Conservation (phyloP, 2,797 vertebrate genomes). For the Poeciliopsis gracilis region DNA sequence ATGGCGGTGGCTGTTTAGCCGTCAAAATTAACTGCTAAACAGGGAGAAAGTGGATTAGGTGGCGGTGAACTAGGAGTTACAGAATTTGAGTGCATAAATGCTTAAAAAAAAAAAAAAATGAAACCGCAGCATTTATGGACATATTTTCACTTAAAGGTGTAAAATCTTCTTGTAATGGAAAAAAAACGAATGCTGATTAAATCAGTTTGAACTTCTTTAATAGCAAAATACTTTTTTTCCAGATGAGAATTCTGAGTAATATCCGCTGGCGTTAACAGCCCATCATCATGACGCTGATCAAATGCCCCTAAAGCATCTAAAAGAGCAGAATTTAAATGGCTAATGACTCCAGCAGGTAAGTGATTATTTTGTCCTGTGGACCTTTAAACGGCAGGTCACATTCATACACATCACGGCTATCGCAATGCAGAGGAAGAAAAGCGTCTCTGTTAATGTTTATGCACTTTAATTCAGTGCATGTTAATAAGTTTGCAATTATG, state of each 20-base stretch:
- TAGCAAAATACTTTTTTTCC: neutral
- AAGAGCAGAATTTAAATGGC: neutral
- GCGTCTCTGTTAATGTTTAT: slow-evolving; percentile 16
- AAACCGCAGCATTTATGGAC: neutral
- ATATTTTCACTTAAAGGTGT: neutral
- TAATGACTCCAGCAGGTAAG: neutral
- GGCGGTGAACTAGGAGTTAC: neutral
- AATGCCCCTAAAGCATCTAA: neutral
- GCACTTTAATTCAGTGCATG: neutral
- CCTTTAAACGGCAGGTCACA: slow-evolving; percentile 8
- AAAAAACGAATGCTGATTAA: neutral
- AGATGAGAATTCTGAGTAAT: neutral
- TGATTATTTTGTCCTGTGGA: neutral
- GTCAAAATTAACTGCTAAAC: slow-evolving; percentile 1
- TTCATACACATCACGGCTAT: neutral
- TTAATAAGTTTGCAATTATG: neutral
- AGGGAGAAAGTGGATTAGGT: slow-evolving; percentile 1
- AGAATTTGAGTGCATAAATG: neutral
- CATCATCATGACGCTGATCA: neutral
- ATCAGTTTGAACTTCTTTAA: neutral
- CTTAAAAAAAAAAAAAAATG: neutral
- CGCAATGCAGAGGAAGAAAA: slow-evolving; percentile 21
- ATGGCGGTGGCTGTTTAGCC: neutral
- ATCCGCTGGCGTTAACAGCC: neutral
- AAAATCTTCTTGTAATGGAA: neutral